phyloP scores from a whole-genome alignment of 64 coral and sea anemone species.

The Porites australiensis region DNA sequence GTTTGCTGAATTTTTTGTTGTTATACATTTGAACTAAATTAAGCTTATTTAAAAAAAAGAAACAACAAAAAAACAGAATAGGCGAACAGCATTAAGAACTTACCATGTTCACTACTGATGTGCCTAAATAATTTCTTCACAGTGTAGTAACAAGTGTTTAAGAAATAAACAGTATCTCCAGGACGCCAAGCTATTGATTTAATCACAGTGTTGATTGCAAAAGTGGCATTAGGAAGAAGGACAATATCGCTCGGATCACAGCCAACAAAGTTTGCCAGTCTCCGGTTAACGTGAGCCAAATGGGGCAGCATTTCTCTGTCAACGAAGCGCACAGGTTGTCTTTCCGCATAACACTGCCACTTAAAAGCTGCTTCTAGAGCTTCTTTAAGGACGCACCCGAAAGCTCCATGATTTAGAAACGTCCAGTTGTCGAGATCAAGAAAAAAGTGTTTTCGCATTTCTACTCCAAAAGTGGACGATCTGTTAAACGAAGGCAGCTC shows the following conservation, averaged over 20 bases:
- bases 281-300: constrained; percentile 45
- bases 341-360: constrained; percentile 57
- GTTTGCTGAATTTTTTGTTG: too few species aligned
- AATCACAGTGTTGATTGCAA: constrained; percentile 58
- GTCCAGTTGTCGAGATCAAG: constrained; percentile 68
- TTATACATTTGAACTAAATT: too few species aligned
- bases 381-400: constrained; percentile 58
- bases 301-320: constrained; percentile 58
- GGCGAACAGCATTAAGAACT: not conserved
- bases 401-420: constrained; percentile 75
- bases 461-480: constrained; percentile 3
- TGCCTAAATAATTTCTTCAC: constrained; percentile 69
- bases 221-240: constrained; percentile 55
- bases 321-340: constrained; percentile 54
- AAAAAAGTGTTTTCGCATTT: constrained; percentile 51
- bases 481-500: constrained; percentile 19
- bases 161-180: constrained; percentile 65
- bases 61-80: too few species aligned
- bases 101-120: constrained; percentile 49
- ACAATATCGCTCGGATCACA: constrained; percentile 58
- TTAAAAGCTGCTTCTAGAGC: constrained; percentile 48
- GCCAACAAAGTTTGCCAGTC: constrained; percentile 62
- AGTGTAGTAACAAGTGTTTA: constrained; percentile 73
- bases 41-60: too few species aligned
- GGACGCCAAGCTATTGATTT: constrained; percentile 39